Evolutionary conservation across 2,888 invertebrate species (phyloP).

Genomic region (Erannis defoliaria): DNA sequence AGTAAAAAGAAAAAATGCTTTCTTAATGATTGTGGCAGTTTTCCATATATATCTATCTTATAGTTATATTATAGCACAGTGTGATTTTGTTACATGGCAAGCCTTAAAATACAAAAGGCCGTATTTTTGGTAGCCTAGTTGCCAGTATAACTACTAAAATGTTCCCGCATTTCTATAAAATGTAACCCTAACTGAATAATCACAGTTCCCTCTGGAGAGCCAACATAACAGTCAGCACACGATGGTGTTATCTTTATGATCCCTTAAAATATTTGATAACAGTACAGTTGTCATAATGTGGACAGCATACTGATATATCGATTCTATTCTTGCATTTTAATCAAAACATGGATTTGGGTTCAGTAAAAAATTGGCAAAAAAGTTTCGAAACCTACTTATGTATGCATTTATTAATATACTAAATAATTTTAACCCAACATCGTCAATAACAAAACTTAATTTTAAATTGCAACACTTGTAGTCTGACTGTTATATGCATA

Average conservation of each 20-base stretch:
- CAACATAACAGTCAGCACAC: neutral
- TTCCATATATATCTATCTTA: neutral
- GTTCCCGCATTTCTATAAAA: slow-evolving; percentile 1
- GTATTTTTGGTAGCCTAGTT: neutral
- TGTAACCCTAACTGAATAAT: neutral
- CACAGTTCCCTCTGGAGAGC: slow-evolving; percentile 1
- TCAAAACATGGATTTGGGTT: no score
- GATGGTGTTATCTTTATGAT: neutral
- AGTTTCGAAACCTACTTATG: no score
- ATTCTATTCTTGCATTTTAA: no score
- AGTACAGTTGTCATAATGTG: neutral
- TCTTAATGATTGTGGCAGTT: neutral
- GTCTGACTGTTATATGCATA: no score
- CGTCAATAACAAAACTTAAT: no score
- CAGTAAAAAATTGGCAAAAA: no score
- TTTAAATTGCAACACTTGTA: no score
- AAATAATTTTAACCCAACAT: no score
- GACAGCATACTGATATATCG: no score
- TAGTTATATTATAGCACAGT: neutral
- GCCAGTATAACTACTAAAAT: slow-evolving; percentile 2
- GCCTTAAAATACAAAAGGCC: neutral
- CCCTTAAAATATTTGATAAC: no score
- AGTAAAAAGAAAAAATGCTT: neutral
- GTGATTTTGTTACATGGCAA: neutral
- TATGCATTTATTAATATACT: no score